These are phyloP conservation scores for Aphidoletes aphidimyza DNA, from an alignment of 2,888 invertebrate genomes.

Conservation along the genomic window DNA sequence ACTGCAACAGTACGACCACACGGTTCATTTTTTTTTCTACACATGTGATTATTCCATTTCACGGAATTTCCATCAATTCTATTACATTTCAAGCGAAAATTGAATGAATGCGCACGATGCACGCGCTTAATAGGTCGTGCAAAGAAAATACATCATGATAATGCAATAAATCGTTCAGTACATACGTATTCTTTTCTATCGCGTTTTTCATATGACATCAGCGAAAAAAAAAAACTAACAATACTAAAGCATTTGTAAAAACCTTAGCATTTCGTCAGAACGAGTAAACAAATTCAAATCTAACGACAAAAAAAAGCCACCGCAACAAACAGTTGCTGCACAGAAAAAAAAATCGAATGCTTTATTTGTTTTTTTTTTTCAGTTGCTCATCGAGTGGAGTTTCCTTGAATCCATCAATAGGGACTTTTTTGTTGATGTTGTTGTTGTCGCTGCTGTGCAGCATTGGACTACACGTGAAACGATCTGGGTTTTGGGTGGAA, in stretches of 20 bases:
- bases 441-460: not conserved
- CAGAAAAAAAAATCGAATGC: not conserved
- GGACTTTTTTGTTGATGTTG: not conserved
- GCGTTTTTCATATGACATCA: constrained; percentile 3
- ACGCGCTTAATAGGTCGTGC: constrained; percentile 36
- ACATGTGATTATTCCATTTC: constrained; percentile 27
- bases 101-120: constrained; percentile 41
- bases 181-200: not conserved
- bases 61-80: constrained; percentile 40
- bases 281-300: not conserved
- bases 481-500: not conserved
- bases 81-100: constrained; percentile 22
- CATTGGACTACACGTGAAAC: not conserved
- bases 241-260: not conserved
- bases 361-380: not conserved
- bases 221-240: not conserved
- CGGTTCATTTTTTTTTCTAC: not conserved
- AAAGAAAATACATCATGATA: constrained; percentile 49
- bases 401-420: constrained; percentile 20
- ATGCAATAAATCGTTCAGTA: constrained; percentile 17
- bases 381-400: not conserved
- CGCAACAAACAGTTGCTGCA: not conserved
- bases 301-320: not conserved
- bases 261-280: constrained; percentile 5
- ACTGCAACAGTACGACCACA: not conserved